Evolutionary conservation across 2,113 vertebrate genomes (phyloP).

Genomic region (Chaetodon auriga): DNA sequence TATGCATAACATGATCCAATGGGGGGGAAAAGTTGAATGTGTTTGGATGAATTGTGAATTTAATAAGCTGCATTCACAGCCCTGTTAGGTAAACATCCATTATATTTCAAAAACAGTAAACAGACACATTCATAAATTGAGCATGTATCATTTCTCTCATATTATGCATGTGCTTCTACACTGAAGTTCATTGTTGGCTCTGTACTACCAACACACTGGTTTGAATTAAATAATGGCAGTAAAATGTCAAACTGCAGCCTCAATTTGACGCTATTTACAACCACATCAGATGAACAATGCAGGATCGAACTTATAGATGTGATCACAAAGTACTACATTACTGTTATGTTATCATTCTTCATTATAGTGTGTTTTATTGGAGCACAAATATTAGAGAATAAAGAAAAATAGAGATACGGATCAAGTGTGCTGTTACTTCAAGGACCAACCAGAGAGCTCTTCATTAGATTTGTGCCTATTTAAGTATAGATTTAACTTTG

Average conservation of each 20-base stretch:
- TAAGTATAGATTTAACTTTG: neutral
- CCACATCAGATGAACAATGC: neutral
- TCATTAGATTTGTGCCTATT: neutral
- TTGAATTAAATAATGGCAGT: neutral
- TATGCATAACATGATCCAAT: no score
- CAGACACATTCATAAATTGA: neutral
- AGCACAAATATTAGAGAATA: neutral
- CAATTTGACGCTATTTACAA: neutral
- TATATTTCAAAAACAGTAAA: no score
- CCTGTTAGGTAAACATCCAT: no score
- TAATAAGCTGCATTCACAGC: no score
- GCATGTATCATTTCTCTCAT: neutral
- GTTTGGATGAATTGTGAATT: no score
- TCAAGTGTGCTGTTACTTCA: neutral
- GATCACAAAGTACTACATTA: neutral
- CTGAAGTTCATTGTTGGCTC: neutral
- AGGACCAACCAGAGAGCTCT: neutral
- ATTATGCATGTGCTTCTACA: neutral
- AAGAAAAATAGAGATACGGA: neutral
- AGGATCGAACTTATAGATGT: neutral
- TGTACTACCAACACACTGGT: neutral
- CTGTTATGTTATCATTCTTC: neutral
- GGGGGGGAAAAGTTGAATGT: no score
- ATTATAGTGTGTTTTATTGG: neutral
- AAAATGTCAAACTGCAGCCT: neutral